Percentiles rank a stretch among this genome's conserved stretches.
Evolutionary conservation across 2,888 invertebrate species (phyloP).

Genomic region (Parthenolecanium corni): DNA sequence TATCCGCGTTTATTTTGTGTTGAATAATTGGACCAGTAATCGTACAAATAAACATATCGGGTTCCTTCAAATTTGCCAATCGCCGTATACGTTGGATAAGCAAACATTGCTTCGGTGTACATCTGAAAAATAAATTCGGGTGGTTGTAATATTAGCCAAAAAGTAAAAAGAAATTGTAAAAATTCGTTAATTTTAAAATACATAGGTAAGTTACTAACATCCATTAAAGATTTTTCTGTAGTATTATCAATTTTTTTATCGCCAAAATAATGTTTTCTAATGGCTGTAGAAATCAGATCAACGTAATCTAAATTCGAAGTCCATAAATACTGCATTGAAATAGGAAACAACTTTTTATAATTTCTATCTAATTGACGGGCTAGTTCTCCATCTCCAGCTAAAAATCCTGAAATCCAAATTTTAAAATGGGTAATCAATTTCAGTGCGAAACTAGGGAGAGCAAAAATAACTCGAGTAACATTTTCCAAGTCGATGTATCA

Average conservation of each 20-base stretch:
- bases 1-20: neutral
- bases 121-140: neutral
- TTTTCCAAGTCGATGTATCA: too few species aligned
- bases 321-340: neutral
- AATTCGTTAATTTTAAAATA: too few species aligned
- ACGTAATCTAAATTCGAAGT: neutral
- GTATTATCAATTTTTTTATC: neutral
- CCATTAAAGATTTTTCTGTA: neutral
- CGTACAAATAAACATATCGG: constrained; percentile 6
- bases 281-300: neutral
- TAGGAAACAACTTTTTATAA: constrained; percentile 5
- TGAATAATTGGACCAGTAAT: constrained; percentile 4
- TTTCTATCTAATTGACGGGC: neutral
- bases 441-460: too few species aligned
- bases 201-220: too few species aligned
- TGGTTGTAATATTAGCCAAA: too few species aligned
- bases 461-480: too few species aligned
- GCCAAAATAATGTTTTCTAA: neutral
- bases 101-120: neutral
- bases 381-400: neutral
- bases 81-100: neutral
- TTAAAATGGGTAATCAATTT: too few species aligned
- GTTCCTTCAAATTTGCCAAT: constrained; percentile 1
- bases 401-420: neutral
- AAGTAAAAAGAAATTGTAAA: too few species aligned